Base-by-base conservation (phyloP, 2,888 invertebrate genomes). In the Antitype chi region DNA sequence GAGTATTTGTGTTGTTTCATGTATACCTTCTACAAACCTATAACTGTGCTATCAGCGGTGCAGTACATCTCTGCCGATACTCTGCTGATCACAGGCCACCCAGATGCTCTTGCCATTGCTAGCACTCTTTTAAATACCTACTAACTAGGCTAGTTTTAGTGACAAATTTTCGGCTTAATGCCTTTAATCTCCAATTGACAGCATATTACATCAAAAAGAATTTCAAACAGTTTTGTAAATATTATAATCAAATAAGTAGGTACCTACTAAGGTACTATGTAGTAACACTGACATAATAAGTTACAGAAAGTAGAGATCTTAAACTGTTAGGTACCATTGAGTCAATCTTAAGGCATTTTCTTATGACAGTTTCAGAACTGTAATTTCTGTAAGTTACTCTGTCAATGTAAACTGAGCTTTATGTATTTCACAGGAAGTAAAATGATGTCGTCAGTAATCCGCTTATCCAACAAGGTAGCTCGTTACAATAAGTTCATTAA, bases 401-500 rank as follows among this genome's bases (percentile, higher is more conserved):
- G 17, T 20, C 7, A 47, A 25, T 59, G 15, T 43, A 11, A 20
- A 23, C 66, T n/a, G 47, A 32, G 32, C 6, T 23, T 60, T 32
- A 60, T 1, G 32, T 60, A 60, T 23, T 60, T 60, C 17, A 74
- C 63, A 59, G n/a, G 32, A 28, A 66, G 11, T 81, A 25, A 15
- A 23, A 32, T 11, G 20, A 47, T 57, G 57, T 68, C 62, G 23
- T 32, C 63, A 43, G 23, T 8, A 15, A 25, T 25, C 17, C 20
- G 64, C 47, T 62, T 15, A 75, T 72, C 32, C 28, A 43, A 53
- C 25, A 15, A 62, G 66, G 68, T 70, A 47, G 64, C 70, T 80
- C 66, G 53, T 78, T 78, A 76, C 88, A 81, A 86, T 75, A 76
- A 86, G 60, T 76, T 83, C 78, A 74, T 81, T 86, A 87, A 32